Percentiles rank a stretch among this genome's conserved stretches.
Conservation (phyloP, 2,113 vertebrate species). For the Erpornis zantholeuca region DNA sequence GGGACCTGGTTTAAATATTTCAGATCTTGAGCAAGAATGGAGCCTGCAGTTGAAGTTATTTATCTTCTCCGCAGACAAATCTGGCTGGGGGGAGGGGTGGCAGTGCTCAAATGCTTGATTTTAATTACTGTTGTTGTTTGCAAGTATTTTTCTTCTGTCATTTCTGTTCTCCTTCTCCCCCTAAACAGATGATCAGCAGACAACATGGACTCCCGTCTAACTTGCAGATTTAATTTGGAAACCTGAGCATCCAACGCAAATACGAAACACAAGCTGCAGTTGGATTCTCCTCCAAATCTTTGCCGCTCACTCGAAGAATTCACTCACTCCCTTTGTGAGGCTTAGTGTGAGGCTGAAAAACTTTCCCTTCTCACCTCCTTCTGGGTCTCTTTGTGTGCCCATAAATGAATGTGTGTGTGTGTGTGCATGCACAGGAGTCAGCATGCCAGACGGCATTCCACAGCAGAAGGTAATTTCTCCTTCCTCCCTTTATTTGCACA, state of each 20-base stretch:
- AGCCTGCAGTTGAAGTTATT: slow-evolving; percentile 61
- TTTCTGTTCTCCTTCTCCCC: neutral
- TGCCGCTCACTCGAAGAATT: neutral
- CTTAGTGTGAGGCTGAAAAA: slow-evolving; percentile 5
- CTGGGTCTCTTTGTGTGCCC: slow-evolving; percentile 17
- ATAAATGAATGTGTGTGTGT: neutral
- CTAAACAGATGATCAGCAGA: slow-evolving; percentile 31
- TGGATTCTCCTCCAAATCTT: neutral
- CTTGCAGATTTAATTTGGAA: slow-evolving; percentile 24
- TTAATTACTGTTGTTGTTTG: slow-evolving; percentile 54
- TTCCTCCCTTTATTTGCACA: neutral
- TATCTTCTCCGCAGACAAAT: slow-evolving; percentile 54
- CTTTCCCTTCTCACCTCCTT: neutral
- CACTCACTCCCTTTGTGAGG: neutral
- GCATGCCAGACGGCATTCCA: slow-evolving; percentile 39
- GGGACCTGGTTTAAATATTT: slow-evolving; percentile 67
- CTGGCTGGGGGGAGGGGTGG: neutral
- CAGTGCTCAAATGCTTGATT: slow-evolving; percentile 59
- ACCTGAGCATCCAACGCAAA: neutral
- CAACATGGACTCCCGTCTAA: slow-evolving; percentile 13
- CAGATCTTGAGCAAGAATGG: slow-evolving; percentile 52
- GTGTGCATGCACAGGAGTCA: neutral
- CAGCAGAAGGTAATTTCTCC: neutral
- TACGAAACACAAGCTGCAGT: neutral
- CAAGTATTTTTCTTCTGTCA: slow-evolving; percentile 34